Base-by-base conservation (phyloP, 2,888 invertebrate genomes). In the Villa cingulata region DNA sequence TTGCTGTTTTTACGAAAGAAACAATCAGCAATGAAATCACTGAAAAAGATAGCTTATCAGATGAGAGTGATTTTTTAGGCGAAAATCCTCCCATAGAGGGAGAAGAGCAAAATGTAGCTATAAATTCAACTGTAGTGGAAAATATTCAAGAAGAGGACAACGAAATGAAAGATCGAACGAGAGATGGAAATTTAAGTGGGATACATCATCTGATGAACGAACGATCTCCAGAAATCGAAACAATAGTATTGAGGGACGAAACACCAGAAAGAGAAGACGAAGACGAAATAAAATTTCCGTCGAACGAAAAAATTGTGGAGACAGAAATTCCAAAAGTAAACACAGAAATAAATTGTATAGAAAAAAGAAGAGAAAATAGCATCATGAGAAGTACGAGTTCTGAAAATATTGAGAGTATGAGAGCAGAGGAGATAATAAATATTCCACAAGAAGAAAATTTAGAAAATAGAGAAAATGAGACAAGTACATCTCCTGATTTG, bases 1-100 rank as follows among this genome's bases (percentile, higher is more conserved):
- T 72, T 48, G 73, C 71, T 32, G 29, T 32, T 12, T 32, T 32
- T 12, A 12, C 29, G 9, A 12, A 9, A 23, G 23, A 23, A 23
- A 23, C 7, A 7, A 6, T 23, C 4, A 6, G 5, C 4, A 23
- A 23, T 23, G 7, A 23, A 23, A 23, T 23, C 7, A 23, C 5
- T 23, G 23, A 23, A 23, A 23, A 23, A 23, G 23, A 23, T 6
- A 6, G 23, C 23, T 23, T 23, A 23, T 23, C 23, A 7, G 29
- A 32, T 14, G 29, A 32, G 29, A 32, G 12, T 9, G 12, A 32
- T 32, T 32, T 32, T 32, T 32, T 32, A 32, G 29, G 12, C 29
- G 29, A 12, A 32, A 32, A 32, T 32, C 12, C 29, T 32, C 29
- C 29, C 29, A 32, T 1, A 32, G 29, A 32, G 29, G 29, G 29